Evolutionary conservation across 2,888 invertebrate genomes (phyloP).

Genomic region (Cinara cedri): DNA sequence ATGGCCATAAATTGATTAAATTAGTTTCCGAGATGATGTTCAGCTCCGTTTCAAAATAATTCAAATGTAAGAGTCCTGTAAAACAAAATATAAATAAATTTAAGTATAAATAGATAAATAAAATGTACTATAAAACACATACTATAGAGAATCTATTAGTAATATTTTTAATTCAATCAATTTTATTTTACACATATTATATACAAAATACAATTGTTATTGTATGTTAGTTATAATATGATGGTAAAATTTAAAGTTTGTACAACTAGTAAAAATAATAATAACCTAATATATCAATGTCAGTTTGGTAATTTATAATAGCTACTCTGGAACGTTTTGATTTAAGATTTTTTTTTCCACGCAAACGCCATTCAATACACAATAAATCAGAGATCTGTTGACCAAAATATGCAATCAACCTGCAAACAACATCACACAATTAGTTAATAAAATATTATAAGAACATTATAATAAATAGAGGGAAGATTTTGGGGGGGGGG

Average conservation of each 20-base stretch:
- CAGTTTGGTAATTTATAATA: constrained; percentile 37
- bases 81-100: background rate
- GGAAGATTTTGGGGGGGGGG: too few relatives aligned
- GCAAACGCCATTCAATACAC: constrained; percentile 34
- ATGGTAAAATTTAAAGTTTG: too few relatives aligned
- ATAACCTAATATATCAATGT: constrained; percentile 34
- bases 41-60: constrained; percentile 19
- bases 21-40: constrained; percentile 34
- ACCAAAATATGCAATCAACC: constrained; percentile 44
- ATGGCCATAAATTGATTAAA: constrained; percentile 49
- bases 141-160: too few relatives aligned
- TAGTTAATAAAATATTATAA: background rate
- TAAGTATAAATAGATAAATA: too few relatives aligned
- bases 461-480: too few relatives aligned
- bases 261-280: constrained; percentile 5
- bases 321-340: constrained; percentile 23
- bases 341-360: constrained; percentile 44
- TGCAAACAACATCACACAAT: constrained; percentile 13
- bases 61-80: constrained; percentile 38
- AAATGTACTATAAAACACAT: too few relatives aligned
- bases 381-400: constrained; percentile 48
- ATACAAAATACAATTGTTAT: background rate
- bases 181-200: background rate
- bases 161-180: too few relatives aligned
- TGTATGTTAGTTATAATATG: too few relatives aligned